Conservation (phyloP, 2,888 invertebrate species). For the Euzetes globulus region DNA sequence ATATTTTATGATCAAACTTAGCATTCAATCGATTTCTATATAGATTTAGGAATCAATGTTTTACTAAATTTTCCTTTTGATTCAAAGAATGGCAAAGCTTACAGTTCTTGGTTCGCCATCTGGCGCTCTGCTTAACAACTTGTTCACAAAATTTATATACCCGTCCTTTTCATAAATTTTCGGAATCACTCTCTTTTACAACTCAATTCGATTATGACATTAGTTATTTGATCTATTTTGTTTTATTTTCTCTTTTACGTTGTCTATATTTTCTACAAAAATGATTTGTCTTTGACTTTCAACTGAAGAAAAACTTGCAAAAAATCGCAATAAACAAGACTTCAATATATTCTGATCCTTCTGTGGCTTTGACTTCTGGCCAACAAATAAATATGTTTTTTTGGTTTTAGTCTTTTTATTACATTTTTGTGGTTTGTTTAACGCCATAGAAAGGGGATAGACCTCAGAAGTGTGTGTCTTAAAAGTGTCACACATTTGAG, state of each 20-base stretch:
- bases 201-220: not conserved
- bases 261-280: no score
- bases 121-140: not conserved
- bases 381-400: not conserved
- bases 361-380: not conserved
- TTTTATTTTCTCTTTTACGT: not conserved
- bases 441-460: not conserved
- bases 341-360: not conserved
- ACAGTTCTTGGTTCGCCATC: not conserved
- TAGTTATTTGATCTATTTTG: not conserved
- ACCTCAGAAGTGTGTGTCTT: not conserved
- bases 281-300: no score
- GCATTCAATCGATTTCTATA: not conserved
- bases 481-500: not conserved
- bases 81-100: not conserved
- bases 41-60: not conserved
- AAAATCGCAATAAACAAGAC: no score
- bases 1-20: not conserved
- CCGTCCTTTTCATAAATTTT: not conserved
- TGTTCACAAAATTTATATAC: not conserved
- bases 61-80: not conserved
- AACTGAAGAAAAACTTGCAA: no score
- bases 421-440: constrained; percentile 1
- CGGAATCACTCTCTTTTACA: not conserved
- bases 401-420: not conserved